Conservation (phyloP, 2,888 invertebrate species). For the Euplagia quadripunctaria region DNA sequence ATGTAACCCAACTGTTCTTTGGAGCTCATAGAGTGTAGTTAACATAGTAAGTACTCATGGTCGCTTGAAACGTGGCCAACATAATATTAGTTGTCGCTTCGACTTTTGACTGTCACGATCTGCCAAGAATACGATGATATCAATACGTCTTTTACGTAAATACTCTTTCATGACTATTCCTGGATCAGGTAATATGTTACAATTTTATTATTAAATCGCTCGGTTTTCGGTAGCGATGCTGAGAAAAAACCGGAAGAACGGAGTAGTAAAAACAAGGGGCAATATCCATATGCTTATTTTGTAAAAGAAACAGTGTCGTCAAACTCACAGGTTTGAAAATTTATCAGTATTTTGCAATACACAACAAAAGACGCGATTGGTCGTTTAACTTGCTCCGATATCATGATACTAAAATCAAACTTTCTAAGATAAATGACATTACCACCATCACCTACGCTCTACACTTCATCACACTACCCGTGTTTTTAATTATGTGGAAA, state of each 20-base stretch:
- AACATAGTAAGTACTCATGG: conserved; percentile 8
- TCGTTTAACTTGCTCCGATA: too few relatives aligned
- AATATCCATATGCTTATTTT: too few relatives aligned
- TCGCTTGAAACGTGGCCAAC: conserved; percentile 24
- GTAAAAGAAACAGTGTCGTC: too few relatives aligned
- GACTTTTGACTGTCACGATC: conserved; percentile 12
- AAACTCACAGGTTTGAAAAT: too few relatives aligned
- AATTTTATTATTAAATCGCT: neutral
- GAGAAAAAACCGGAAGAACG: neutral
- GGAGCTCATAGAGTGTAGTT: neutral
- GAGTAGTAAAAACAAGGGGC: neutral
- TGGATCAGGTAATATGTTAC: neutral
- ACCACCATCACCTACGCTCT: too few relatives aligned
- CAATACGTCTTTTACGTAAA: conserved; percentile 8
- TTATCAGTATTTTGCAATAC: too few relatives aligned
- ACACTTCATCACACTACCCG: too few relatives aligned
- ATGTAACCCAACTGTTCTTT: too few relatives aligned
- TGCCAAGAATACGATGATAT: conserved; percentile 31
- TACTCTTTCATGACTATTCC: neutral
- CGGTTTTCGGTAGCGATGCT: neutral
- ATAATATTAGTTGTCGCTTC: conserved; percentile 17
- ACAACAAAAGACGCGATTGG: too few relatives aligned
- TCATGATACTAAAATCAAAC: too few relatives aligned
- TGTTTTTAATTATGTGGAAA: too few relatives aligned
- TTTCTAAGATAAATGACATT: too few relatives aligned